A percentile compares a stretch with the other conserved stretches of the same genome.
phyloP scores from a whole-genome alignment of 2,797 vertebrate genomes.

The Falco berigora region DNA sequence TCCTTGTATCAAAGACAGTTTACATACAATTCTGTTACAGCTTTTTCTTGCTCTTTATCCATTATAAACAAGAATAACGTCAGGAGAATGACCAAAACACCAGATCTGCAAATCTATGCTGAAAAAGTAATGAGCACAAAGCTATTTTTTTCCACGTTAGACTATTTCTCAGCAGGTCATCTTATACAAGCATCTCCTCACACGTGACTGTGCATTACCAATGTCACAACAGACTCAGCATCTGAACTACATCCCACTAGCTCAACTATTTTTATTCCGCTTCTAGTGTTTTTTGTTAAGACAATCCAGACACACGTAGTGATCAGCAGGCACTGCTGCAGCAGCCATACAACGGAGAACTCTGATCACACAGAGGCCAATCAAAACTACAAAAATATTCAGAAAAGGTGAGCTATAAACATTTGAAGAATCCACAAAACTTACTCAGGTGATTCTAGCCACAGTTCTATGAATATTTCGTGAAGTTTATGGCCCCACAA shows the following conservation, averaged over 20 bases:
- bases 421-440: not conserved
- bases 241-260: not conserved
- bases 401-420: not conserved
- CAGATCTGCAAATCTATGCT: not conserved
- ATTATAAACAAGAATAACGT: accelerated
- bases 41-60: not conserved
- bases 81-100: not conserved
- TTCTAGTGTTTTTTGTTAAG: not conserved
- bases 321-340: not conserved
- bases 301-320: accelerated
- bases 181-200: not conserved
- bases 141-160: not conserved
- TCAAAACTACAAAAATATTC: not conserved
- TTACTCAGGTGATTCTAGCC: not conserved
- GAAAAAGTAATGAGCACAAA: not conserved
- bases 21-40: not conserved
- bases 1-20: not conserved
- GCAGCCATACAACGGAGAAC: not conserved
- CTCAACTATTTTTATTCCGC: not conserved
- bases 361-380: not conserved
- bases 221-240: not conserved
- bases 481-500: not conserved
- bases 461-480: not conserved
- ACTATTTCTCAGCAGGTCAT: not conserved
- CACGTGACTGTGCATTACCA: accelerated